Conservation (phyloP, 2,888 invertebrate species). For the Agrilus biguttatus region DNA sequence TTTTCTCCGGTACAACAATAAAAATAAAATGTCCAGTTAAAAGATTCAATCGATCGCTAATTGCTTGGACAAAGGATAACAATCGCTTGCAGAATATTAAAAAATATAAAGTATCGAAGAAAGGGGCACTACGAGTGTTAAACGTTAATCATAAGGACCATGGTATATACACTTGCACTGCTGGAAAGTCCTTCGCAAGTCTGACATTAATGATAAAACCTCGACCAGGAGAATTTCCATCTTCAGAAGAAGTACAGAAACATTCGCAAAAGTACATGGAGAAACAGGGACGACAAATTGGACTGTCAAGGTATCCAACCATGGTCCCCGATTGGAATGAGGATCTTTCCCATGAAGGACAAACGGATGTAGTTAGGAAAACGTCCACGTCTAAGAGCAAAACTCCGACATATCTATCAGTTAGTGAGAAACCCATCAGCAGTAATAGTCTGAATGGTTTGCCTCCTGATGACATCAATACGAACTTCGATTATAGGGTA, state of each 20-base stretch:
- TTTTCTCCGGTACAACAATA: conserved; percentile 81
- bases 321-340: conserved; percentile 32
- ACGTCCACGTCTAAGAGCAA: conserved; percentile 18
- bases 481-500: no score
- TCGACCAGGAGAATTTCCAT: conserved; percentile 62
- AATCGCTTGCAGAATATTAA: conserved; percentile 61
- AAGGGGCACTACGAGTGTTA: conserved; percentile 77
- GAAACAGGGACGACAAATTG: conserved; percentile 25
- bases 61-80: conserved; percentile 82
- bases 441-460: conserved; percentile 19
- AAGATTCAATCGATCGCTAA: conserved; percentile 65
- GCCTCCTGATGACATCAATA: conserved; percentile 18
- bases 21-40: conserved; percentile 91
- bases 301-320: conserved; percentile 7
- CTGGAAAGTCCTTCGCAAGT: conserved; percentile 68
- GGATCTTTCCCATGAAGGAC: conserved; percentile 51
- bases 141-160: conserved; percentile 69
- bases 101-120: conserved; percentile 78
- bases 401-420: conserved; percentile 24
- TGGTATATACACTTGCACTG: conserved; percentile 76
- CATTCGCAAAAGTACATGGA: conserved; percentile 22
- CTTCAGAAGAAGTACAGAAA: conserved; percentile 56
- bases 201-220: conserved; percentile 68
- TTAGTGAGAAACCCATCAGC: conserved; percentile 15
- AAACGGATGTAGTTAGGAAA: conserved; percentile 33